Evolutionary conservation across 2,113 vertebrate species (phyloP), one percentile per base, ranked within the genome.

Genomic region (Ondatra zibethicus): DNA sequence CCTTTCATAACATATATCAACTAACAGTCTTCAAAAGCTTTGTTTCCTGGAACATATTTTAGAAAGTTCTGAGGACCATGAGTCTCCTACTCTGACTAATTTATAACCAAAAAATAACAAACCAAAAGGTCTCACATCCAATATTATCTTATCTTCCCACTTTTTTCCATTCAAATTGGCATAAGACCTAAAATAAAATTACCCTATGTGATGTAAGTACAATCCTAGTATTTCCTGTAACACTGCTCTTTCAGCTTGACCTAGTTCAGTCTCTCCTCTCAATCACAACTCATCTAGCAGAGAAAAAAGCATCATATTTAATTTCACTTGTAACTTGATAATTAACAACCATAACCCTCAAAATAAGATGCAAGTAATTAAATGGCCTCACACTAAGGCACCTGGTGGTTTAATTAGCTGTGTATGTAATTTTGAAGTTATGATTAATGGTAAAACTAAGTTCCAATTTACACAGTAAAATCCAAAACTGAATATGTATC

Each of bases 361-460:
- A 92, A 96, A 92, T 80, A 96, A 97, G 75, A 89, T 88, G 63
- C 36, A 93, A 88, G 80, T 85, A 80, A 88, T 96, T 93, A 96
- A 96, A 94, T 70, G 87, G 17, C n/a, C 55, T 95, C 47, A 5
- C 33, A 81, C 88, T 92, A 90, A 94, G 50, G 80, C 84, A 96
- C 88, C 94, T 94, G 93, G 65, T 93, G 50, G 47, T 50, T 92
- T 93, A 96, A 87, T 93, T 97, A 91, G 61, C 33, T 96, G 87
- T 88, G 87, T 96, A 82, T 97, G 87, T 73, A 82, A 89, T 96
- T 96, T 97, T 82, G 47, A 77, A 96, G 95, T 70, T 91, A 72
- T 72, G 70, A 96, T 96, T 93, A 96, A 94, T 87, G 70, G 25
- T 31, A 58, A 89, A 96, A 75, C 91, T 76, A 95, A 92, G 29